A percentile compares a stretch with the other conserved stretches of the same genome.
These are phyloP conservation scores for Parazoanthus darwini DNA, from an alignment of 92 coral and sea anemone genomes.

Conservation along the genomic window DNA sequence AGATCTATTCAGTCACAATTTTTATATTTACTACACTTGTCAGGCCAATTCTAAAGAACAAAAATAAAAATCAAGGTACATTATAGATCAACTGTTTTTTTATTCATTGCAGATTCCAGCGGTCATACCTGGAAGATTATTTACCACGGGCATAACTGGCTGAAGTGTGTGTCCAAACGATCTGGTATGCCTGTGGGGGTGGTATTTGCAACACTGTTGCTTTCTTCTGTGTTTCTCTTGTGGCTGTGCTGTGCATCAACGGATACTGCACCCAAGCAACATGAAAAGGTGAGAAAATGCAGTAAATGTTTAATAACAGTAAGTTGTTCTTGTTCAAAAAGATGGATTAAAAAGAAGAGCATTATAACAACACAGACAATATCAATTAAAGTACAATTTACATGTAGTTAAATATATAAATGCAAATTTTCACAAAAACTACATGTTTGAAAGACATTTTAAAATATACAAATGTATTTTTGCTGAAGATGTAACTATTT, in stretches of 20 bases:
- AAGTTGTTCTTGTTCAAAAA: neutral
- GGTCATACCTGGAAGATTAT: conserved; percentile 67
- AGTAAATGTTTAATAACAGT: neutral
- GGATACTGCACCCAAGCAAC: conserved; percentile 49
- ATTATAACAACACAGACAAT: too few species aligned
- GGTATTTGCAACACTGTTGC: conserved; percentile 69
- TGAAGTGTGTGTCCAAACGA: conserved; percentile 87
- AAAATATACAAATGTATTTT: too few species aligned
- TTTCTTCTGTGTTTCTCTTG: conserved; percentile 81
- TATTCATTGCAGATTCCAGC: conserved; percentile 32
- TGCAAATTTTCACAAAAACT: too few species aligned
- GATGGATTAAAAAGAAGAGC: neutral
- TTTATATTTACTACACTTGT: too few species aligned
- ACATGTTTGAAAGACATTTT: too few species aligned
- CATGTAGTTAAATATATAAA: too few species aligned
- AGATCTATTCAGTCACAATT: too few species aligned
- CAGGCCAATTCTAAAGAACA: too few species aligned
- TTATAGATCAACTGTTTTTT: neutral
- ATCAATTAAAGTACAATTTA: too few species aligned
- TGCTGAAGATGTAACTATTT: too few species aligned
- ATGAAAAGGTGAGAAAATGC: conserved; percentile 55
- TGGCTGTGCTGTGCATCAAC: conserved; percentile 93
- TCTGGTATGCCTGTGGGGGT: conserved; percentile 96
- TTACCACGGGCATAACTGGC: conserved; percentile 81
- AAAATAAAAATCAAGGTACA: too few species aligned